Evolutionary conservation across 1,140 invertebrate genomes (phyloP).

Genomic region (Drosophila prosaltans): DNA sequence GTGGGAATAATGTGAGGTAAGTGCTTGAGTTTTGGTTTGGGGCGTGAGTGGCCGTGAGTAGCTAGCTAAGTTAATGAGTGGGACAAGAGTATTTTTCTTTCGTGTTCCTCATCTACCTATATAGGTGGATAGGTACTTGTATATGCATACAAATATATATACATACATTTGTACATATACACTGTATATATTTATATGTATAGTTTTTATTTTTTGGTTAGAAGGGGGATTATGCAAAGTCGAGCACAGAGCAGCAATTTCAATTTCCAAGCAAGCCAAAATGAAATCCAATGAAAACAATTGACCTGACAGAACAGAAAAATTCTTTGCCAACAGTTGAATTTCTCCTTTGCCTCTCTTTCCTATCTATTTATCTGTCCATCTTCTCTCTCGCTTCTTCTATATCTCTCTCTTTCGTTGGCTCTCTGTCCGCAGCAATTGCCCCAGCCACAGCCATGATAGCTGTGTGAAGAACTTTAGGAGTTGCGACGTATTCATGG

Average conservation of each 20-base stretch:
- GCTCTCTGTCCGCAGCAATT: neutral
- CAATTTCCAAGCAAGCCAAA: slow-evolving; percentile 26
- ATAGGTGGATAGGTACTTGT: neutral
- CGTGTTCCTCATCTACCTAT: neutral
- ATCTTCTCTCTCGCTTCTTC: neutral
- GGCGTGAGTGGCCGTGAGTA: slow-evolving; percentile 54
- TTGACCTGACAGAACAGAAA: slow-evolving; percentile 24
- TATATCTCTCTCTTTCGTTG: neutral
- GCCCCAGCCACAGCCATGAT: neutral
- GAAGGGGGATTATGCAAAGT: slow-evolving; percentile 52
- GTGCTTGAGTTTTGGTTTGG: slow-evolving; percentile 20
- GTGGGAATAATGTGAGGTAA: slow-evolving; percentile 29
- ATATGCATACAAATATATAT: neutral
- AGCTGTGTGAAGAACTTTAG: slow-evolving; percentile 9
- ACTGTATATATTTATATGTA: neutral
- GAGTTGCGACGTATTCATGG: neutral
- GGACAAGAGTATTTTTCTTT: slow-evolving; percentile 23
- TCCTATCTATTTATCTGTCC: neutral
- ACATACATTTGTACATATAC: neutral
- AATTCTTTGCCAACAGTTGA: slow-evolving; percentile 15
- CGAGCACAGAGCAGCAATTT: slow-evolving; percentile 18
- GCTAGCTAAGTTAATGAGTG: slow-evolving; percentile 72
- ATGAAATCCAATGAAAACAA: slow-evolving; percentile 46
- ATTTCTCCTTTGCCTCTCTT: neutral
- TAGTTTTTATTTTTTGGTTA: slow-evolving; percentile 5